Percentiles rank a stretch among this genome's conserved stretches.
Conservation (phyloP, 2,888 invertebrate species). For the Tubulanus polymorphus region DNA sequence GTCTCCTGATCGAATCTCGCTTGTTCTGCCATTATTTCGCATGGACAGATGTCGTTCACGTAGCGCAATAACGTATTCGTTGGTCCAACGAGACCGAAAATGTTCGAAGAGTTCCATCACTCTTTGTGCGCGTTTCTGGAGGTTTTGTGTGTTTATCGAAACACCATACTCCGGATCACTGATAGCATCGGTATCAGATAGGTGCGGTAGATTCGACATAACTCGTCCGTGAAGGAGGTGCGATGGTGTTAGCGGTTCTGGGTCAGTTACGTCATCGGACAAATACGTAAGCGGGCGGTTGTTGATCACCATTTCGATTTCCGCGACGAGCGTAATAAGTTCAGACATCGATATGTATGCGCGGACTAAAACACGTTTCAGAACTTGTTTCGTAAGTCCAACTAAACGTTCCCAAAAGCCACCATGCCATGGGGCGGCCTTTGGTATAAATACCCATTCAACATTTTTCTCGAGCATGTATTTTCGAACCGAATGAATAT, state of each 20-base stretch:
- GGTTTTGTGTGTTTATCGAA: not conserved
- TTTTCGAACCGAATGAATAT: conserved; percentile 5
- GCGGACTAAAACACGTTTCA: conserved; percentile 14
- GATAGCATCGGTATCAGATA: not conserved
- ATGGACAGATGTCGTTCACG: not conserved
- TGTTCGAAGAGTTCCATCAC: conserved; percentile 5
- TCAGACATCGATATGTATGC: conserved; percentile 8
- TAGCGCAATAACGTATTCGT: conserved; percentile 3
- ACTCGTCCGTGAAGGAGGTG: conserved; percentile 15
- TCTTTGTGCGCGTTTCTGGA: not conserved
- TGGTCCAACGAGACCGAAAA: conserved; percentile 13
- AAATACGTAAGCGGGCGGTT: conserved; percentile 19
- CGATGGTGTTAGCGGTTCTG: conserved; percentile 16
- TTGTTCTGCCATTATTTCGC: not conserved
- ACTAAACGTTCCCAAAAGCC: conserved; percentile 22
- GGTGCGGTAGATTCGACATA: conserved; percentile 11
- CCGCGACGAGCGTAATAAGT: conserved; percentile 16
- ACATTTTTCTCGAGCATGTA: conserved; percentile 6
- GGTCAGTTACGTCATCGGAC: conserved; percentile 8
- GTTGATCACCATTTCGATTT: conserved; percentile 20
- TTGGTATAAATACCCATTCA: conserved; percentile 18
- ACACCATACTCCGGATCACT: not conserved
- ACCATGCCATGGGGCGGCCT: conserved; percentile 19
- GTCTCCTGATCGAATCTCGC: not conserved
- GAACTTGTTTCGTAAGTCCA: conserved; percentile 13